These are phyloP conservation scores for Polia nebulosa DNA, from an alignment of 2,888 invertebrate species.

Conservation along the genomic window DNA sequence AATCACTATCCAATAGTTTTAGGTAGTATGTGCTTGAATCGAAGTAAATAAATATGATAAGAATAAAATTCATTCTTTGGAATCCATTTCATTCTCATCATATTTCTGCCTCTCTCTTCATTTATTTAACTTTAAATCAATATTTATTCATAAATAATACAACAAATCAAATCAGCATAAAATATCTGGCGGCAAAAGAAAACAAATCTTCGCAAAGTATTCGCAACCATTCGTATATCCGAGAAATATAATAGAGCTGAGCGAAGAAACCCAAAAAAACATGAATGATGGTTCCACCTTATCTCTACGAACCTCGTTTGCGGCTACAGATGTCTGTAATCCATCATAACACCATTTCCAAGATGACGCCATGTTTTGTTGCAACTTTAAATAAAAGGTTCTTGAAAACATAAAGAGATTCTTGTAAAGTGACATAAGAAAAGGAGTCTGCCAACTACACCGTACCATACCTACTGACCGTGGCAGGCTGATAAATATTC, in stretches of 20 bases:
- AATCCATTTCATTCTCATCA: too few relatives aligned
- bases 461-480: too few relatives aligned
- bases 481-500: too few relatives aligned
- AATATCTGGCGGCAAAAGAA: slow-evolving; percentile 39
- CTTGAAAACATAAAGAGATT: slow-evolving; percentile 7
- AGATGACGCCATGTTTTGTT: slow-evolving; percentile 56
- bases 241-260: slow-evolving; percentile 62
- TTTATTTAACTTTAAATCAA: background rate
- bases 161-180: slow-evolving; percentile 50
- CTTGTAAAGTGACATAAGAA: background rate
- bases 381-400: slow-evolving; percentile 62
- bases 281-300: slow-evolving; percentile 80
- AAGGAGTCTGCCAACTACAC: too few relatives aligned
- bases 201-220: slow-evolving; percentile 60
- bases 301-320: slow-evolving; percentile 82
- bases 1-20: background rate
- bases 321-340: slow-evolving; percentile 80
- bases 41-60: too few relatives aligned
- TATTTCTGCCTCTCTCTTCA: too few relatives aligned
- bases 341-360: slow-evolving; percentile 75
- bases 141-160: slow-evolving; percentile 4
- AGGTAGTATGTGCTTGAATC: background rate
- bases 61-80: too few relatives aligned
- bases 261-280: slow-evolving; percentile 71
- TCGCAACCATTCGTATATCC: slow-evolving; percentile 57